Evolutionary conservation across 2,888 invertebrate species (phyloP).

Genomic region (Diogma glabrata): DNA sequence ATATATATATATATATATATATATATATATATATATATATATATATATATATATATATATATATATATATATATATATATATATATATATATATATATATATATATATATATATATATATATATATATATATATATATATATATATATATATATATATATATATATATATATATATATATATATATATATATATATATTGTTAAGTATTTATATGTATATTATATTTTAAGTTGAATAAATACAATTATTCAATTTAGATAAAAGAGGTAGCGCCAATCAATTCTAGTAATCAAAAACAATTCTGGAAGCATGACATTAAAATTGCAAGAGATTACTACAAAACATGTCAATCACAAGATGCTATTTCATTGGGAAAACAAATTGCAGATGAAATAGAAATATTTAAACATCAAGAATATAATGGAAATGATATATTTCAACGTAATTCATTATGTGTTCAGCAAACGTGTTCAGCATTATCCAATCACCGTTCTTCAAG

Average conservation of each 20-base stretch:
- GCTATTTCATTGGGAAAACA: constrained; percentile 26
- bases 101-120: constrained; percentile 3
- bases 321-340: constrained; percentile 45
- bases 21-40: constrained; percentile 3
- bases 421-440: neutral
- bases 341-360: constrained; percentile 31
- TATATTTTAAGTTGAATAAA: constrained; percentile 10
- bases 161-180: constrained; percentile 3
- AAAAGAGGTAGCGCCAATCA: constrained; percentile 49
- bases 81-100: neutral
- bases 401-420: constrained; percentile 19
- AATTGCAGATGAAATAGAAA: constrained; percentile 30
- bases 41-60: constrained; percentile 3
- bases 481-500: constrained; percentile 22
- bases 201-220: neutral
- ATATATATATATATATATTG: neutral
- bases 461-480: constrained; percentile 33
- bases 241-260: too few relatives aligned
- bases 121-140: constrained; percentile 1
- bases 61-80: constrained; percentile 1
- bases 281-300: constrained; percentile 36
- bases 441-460: constrained; percentile 14
- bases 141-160: constrained; percentile 1
- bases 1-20: neutral
- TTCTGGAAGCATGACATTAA: constrained; percentile 56